Evolutionary conservation across 2,113 vertebrate species (phyloP).

Genomic region (Mesembrinibis cayennensis): DNA sequence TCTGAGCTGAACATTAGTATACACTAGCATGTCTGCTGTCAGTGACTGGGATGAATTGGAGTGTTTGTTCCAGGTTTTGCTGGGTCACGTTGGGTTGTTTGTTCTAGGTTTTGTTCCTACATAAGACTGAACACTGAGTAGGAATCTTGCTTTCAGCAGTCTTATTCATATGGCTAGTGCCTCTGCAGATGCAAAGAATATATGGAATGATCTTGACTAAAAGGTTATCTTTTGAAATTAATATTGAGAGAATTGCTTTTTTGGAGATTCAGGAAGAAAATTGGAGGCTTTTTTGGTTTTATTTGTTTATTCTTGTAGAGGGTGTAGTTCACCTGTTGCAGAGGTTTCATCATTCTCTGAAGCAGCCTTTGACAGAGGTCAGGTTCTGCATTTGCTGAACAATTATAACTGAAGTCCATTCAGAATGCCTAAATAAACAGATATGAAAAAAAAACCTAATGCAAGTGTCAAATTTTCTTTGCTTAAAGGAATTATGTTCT

Average conservation of each 20-base stretch:
- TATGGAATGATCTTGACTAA: not conserved
- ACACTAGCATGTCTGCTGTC: fast-evolving
- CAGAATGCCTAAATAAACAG: not conserved
- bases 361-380: not conserved
- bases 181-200: not conserved
- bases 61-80: not conserved
- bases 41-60: not conserved
- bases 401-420: not conserved
- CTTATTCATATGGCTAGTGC: not conserved
- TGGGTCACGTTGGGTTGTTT: fast-evolving
- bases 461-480: not conserved
- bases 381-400: not conserved
- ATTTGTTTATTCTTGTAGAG: not conserved
- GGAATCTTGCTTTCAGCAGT: not conserved
- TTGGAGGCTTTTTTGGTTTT: not conserved
- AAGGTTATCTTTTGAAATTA: not conserved
- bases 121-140: not conserved
- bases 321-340: not conserved
- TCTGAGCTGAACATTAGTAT: not conserved
- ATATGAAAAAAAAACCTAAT: not conserved
- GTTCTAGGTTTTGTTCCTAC: not conserved
- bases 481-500: not conserved
- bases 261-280: not conserved
- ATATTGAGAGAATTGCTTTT: not conserved
- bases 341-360: not conserved